Evolutionary conservation across 2,113 vertebrate species (phyloP), one percentile per base, ranked within the genome.

Genomic region (Bubo blakistoni): DNA sequence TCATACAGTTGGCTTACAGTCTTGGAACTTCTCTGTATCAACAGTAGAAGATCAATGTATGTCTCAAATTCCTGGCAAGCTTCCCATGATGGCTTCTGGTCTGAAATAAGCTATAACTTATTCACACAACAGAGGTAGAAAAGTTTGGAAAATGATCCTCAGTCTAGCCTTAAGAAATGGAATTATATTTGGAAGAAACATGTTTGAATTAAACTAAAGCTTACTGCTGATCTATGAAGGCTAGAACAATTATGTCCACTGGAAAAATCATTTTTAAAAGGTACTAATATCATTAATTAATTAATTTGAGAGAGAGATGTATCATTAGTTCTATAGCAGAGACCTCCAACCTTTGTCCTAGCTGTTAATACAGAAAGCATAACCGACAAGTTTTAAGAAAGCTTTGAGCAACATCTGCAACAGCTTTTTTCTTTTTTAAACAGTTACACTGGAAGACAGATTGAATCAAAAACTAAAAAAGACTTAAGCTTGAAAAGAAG

Each of bases 21-120:
- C 59, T 67, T 86, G 26, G 70, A 89, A 94, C 49, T 34, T 71
- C 32, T 80, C 72, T 74, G 12, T 70, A 40, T 62, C 55, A 83
- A 77, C 0, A 20, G 46, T 0, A 66, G 42, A 57, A 42, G 16
- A 89, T 24, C 5, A 66, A 25, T 2, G 0, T 15, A 49, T 6
- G 42, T 63, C 14, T 58, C 36, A 81, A n/a, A 85, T 47, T 85
- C 57, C 44, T 42, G 19, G n/a, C 44, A 88, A 81, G 27, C 16
- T 90, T 96, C 92, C 46, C 42, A 40, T 38, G 36, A 47, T 38
- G 19, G 25, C 16, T 85, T 76, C 65, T 46, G 22, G 27, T 49
- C 47, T 72, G 38, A 93, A 93, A 79, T 38, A 91, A 71, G 29
- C 38, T 65, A 2, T 16, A 71, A 8, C n/a, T 59, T 71, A 86